Percentiles rank a stretch among this genome's conserved stretches.
phyloP scores from a whole-genome alignment of 92 coral and sea anemone species.

The Metridium senile region DNA sequence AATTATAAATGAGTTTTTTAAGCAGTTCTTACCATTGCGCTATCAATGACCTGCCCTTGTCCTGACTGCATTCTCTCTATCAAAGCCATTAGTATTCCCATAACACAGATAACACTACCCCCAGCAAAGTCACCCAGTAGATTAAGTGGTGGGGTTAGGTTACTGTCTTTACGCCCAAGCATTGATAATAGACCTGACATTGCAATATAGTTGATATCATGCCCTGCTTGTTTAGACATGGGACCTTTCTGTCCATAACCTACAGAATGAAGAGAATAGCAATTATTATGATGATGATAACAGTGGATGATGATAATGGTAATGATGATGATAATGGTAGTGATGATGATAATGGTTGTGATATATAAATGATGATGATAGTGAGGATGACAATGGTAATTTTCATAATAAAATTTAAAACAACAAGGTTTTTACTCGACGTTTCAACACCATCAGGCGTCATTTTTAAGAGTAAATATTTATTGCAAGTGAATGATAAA shows the following conservation, averaged over 20 bases:
- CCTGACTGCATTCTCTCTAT: constrained; percentile 88
- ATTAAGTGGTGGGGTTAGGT: constrained; percentile 85
- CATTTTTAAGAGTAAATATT: too few species aligned
- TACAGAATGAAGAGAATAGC: constrained; percentile 4
- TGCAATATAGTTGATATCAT: constrained; percentile 92
- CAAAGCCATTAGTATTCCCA: constrained; percentile 92
- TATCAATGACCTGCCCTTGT: constrained; percentile 94
- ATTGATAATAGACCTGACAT: constrained; percentile 78
- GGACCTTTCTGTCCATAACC: constrained; percentile 93
- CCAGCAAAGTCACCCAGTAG: constrained; percentile 95
- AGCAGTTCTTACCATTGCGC: constrained; percentile 92
- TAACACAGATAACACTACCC: constrained; percentile 83
- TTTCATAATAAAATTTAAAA: too few species aligned
- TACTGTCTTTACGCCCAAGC: constrained; percentile 75
- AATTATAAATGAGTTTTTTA: too few species aligned
- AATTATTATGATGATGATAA: neutral
- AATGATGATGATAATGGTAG: neutral
- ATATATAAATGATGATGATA: too few species aligned
- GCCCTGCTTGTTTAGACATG: constrained; percentile 77
- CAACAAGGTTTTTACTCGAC: too few species aligned
- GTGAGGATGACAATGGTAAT: too few species aligned
- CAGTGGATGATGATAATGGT: neutral
- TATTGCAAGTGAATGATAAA: too few species aligned
- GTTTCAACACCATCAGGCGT: too few species aligned
- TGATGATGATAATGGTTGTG: neutral